Evolutionary conservation across 2,888 invertebrate species (phyloP).

Genomic region (Arctia plantaginis): DNA sequence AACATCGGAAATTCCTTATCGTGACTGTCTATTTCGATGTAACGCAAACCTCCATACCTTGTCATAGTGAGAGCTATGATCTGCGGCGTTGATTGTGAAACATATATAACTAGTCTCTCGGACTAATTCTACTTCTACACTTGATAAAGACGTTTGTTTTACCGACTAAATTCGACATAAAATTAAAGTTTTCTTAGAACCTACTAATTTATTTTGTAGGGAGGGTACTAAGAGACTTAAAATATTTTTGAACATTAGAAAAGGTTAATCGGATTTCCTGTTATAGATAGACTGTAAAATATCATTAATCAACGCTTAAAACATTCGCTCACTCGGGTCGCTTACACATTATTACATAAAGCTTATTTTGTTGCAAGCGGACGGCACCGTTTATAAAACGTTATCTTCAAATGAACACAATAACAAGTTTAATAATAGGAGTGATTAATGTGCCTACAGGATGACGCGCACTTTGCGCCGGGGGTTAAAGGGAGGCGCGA

Average conservation of each 20-base stretch:
- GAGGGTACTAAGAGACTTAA: conserved; percentile 1
- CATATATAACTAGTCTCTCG: conserved; percentile 23
- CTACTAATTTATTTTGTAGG: neutral
- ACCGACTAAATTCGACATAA: conserved; percentile 14
- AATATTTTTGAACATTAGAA: conserved; percentile 23
- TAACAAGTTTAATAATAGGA: conserved; percentile 85
- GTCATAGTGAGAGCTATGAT: conserved; percentile 15
- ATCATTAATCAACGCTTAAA: conserved; percentile 78
- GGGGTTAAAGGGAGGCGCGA: conserved; percentile 77
- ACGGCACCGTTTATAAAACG: conserved; percentile 86
- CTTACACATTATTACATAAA: conserved; percentile 84
- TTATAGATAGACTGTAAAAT: conserved; percentile 51
- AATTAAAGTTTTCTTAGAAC: neutral
- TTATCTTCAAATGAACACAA: conserved; percentile 86
- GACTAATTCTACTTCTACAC: conserved; percentile 2
- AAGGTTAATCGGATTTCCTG: conserved; percentile 65
- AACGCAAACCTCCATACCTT: conserved; percentile 12
- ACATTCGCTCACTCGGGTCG: conserved; percentile 69
- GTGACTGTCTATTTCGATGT: conserved; percentile 62
- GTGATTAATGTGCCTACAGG: conserved; percentile 85
- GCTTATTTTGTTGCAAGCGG: conserved; percentile 83
- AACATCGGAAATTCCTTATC: conserved; percentile 68
- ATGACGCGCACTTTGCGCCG: conserved; percentile 82
- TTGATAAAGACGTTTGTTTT: conserved; percentile 28
- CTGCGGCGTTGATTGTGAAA: conserved; percentile 24